These are phyloP conservation scores for Choreutis nemorana DNA, from an alignment of 2,888 invertebrate species.

Conservation along the genomic window DNA sequence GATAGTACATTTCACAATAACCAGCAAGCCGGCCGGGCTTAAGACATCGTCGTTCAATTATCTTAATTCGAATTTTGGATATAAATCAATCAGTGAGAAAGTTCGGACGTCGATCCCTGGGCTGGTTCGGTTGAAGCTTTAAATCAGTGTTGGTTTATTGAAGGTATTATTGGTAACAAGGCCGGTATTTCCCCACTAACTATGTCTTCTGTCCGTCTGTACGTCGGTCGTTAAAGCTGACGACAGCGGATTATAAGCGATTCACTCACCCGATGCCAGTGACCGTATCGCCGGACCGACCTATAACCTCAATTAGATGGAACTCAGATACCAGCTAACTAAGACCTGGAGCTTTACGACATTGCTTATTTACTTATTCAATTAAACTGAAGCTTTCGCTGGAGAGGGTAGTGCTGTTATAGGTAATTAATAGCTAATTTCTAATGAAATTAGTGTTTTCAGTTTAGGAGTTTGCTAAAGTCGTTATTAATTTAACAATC, in stretches of 20 bases:
- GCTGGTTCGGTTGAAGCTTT: too few species aligned
- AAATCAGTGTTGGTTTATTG: constrained; percentile 17
- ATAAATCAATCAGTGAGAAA: too few species aligned
- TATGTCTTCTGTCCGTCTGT: constrained; percentile 4
- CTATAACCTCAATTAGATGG: constrained; percentile 12
- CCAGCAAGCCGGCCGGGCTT: too few species aligned
- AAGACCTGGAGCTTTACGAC: constrained; percentile 9
- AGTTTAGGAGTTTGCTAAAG: too few species aligned
- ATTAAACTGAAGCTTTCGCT: constrained; percentile 9
- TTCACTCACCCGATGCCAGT: constrained; percentile 10
- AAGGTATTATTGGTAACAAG: constrained; percentile 16
- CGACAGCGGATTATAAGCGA: constrained; percentile 4
- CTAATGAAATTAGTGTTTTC: too few species aligned
- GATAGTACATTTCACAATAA: too few species aligned
- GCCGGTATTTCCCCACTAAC: constrained; percentile 10
- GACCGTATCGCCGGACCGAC: constrained; percentile 5
- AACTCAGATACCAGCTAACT: constrained; percentile 3
- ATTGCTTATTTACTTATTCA: constrained; percentile 9
- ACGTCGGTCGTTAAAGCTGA: constrained; percentile 9
- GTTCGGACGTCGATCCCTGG: too few species aligned
- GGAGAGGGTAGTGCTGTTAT: too few species aligned
- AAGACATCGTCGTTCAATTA: too few species aligned
- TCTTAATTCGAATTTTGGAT: too few species aligned
- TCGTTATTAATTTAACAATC: too few species aligned
- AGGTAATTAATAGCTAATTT: too few species aligned